These are phyloP conservation scores for Rhagonycha fulva DNA, from an alignment of 2,888 invertebrate species.

Conservation along the genomic window DNA sequence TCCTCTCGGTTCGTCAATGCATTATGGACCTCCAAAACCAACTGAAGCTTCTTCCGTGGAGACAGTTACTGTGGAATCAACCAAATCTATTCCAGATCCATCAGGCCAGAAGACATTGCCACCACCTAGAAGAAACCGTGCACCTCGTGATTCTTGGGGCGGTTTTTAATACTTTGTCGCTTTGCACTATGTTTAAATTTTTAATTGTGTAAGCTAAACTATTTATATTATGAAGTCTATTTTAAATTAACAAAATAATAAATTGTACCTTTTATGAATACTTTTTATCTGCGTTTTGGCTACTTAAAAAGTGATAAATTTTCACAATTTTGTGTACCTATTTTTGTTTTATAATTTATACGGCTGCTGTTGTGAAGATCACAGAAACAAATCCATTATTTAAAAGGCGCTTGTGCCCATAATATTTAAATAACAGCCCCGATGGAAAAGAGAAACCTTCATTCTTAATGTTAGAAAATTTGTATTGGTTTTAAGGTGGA, in stretches of 20 bases:
- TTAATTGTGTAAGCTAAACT: constrained; percentile 10
- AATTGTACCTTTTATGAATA: background rate
- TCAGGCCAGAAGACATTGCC: background rate
- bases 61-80: constrained; percentile 8
- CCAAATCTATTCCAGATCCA: constrained; percentile 10
- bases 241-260: background rate
- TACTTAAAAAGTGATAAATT: too few relatives aligned
- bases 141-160: constrained; percentile 46
- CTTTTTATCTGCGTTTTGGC: too few relatives aligned
- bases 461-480: too few relatives aligned
- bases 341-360: too few relatives aligned
- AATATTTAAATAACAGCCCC: too few relatives aligned
- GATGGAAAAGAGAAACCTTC: too few relatives aligned
- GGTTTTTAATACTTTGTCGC: constrained; percentile 34
- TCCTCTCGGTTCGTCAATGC: constrained; percentile 11
- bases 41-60: background rate
- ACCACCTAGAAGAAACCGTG: constrained; percentile 27
- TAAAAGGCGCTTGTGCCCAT: too few relatives aligned
- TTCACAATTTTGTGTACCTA: too few relatives aligned
- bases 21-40: background rate
- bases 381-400: too few relatives aligned
- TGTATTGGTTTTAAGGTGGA: too few relatives aligned
- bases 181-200: background rate
- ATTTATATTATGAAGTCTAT: background rate
- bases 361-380: too few relatives aligned